Percentiles rank a stretch among this genome's conserved stretches.
Evolutionary conservation across 2,888 invertebrate genomes (phyloP).

Genomic region (Drosophila setosimentum): DNA sequence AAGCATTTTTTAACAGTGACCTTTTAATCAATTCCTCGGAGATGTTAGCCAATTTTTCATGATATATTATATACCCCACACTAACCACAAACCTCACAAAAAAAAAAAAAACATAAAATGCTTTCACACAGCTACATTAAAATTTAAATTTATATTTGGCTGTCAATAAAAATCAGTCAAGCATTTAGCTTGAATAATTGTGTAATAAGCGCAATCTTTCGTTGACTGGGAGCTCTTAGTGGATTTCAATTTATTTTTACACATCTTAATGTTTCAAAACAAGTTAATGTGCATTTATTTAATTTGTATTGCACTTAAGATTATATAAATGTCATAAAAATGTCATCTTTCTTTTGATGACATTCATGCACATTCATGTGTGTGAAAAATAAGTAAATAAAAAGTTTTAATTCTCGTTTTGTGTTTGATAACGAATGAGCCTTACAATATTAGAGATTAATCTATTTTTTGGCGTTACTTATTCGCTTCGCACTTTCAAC

Average conservation of each 20-base stretch:
- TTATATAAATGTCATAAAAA: not conserved
- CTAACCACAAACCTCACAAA: too few species aligned
- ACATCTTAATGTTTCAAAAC: not conserved
- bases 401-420: not conserved
- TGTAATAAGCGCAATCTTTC: not conserved
- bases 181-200: not conserved
- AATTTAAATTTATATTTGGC: not conserved
- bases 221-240: too few species aligned
- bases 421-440: not conserved
- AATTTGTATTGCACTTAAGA: not conserved
- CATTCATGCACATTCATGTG: not conserved
- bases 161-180: not conserved
- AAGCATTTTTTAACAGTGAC: not conserved
- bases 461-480: not conserved
- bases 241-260: not conserved
- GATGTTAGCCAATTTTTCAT: not conserved
- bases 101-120: not conserved
- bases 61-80: not conserved
- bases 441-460: not conserved
- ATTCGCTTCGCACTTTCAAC: conserved; percentile 3
- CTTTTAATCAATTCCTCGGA: not conserved
- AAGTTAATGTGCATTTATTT: not conserved
- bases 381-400: not conserved
- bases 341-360: not conserved
- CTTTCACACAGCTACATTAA: not conserved